Base-by-base conservation (phyloP, 2,888 invertebrate species). In the Spilarctia lutea region DNA sequence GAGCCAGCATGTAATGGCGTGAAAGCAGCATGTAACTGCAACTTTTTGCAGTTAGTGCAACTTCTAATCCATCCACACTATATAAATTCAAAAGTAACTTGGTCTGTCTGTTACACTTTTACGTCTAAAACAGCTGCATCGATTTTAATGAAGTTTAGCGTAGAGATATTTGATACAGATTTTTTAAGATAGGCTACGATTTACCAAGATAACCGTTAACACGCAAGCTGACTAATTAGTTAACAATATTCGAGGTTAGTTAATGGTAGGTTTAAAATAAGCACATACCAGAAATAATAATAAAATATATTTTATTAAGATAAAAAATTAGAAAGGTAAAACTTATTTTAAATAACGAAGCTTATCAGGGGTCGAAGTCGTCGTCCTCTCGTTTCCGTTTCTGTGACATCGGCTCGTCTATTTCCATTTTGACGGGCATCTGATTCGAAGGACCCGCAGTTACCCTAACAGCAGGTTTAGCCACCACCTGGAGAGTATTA, bases 361-460 rank as follows among this genome's bases (percentile, higher is more conserved):
- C 73, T 72, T 33, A 79, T 84, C 91, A 94, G 83, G 94, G 87
- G 81, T 96, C 96, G 87, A 96, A 96, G 74, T 96, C 96, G 78
- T 97, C 97, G 68, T 97, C 97, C 68, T 97, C 97, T 0, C 97
- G 91, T 86, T 97, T 97, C 30, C 97, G 93, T 86, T 97, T 97
- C 39, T 96, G 90, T 0, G 92, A 84, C 0, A 89, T 88, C 7
- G 90, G 90, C 48, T 95, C 96, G 68, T 97, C 97, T 0, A 96
- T 87, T 79, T 97, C 97, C 96, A 97, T 97, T 85, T 97, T 96
- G 20, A 96, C 93, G 16, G 96, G 94, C 0, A 92, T 79, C 75
- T 92, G 93, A 18, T 93, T 75, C 13, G 91, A 92, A 3, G 94
- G 93, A 0, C 94, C 92, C 0, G 93, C 91, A 1, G 94, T 94